Evolutionary conservation across 2,113 vertebrate species (phyloP), one percentile per base, ranked within the genome.

Genomic region (Vidua macroura): DNA sequence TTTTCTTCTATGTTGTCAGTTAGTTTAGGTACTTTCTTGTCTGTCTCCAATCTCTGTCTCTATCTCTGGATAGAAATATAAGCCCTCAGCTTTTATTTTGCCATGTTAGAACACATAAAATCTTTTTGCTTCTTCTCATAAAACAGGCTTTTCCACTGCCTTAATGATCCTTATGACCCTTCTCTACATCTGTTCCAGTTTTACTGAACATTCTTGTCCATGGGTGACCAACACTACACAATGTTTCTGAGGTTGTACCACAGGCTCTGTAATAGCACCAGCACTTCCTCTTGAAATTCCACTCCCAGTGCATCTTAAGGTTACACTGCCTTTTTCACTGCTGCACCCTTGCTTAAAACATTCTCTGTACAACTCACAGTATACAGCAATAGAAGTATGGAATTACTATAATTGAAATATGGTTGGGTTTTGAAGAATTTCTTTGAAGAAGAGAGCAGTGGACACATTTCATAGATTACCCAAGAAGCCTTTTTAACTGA

Each of bases 171-270:
- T 83, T 67, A 43, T 39, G 88, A 92, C 68, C 64, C 52, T 88
- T 70, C 48, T 30, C 48, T 88, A 74, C 91, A 94, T 96, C 91
- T 96, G 92, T 96, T 96, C 92, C 80, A 92, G 88, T 83, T 96
- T 95, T 95, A 77, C 60, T 44, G 56, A 83, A 74, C 90, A 88
- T 95, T 93, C 83, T 72, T 83, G 72, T 83, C 86, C 73, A 67
- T 10, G 76, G 80, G 56, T 95, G 95, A 96, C 86, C 92, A 93
- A 81, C 73, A 59, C 55, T 73, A 59, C 60, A 69, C 39, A 48
- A 1, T 70, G 88, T 86, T 94, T 86, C 86, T 68, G 56, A 92
- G 88, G 56, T 15, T 83, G 68, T 15, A 81, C 52, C 25, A 2
- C 75, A 85, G 59, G n/a, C 43, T 67, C 72, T 67, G 11, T 66